Percentiles rank a stretch among this genome's conserved stretches.
These are phyloP conservation scores for Macrotis lagotis DNA, from an alignment of 2,113 vertebrate species.

Conservation along the genomic window DNA sequence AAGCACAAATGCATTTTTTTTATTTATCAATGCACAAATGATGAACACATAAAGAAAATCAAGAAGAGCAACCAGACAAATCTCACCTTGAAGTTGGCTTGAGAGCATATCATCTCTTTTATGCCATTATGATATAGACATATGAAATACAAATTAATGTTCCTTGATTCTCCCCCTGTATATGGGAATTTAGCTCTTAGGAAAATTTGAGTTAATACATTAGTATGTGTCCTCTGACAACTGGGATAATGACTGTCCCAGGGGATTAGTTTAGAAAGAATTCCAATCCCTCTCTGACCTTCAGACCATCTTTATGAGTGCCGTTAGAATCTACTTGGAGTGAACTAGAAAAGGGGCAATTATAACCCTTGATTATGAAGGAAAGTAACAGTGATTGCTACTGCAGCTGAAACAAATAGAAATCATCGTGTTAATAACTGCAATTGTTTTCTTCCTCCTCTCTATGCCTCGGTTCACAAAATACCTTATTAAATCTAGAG, in stretches of 20 bases:
- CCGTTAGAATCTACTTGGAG: conserved; percentile 28
- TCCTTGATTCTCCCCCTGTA: conserved; percentile 3
- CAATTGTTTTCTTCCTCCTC: conserved; percentile 59
- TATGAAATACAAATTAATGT: conserved; percentile 2
- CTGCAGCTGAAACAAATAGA: conserved; percentile 60
- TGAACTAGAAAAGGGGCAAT: conserved; percentile 31
- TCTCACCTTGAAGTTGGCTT: conserved; percentile 28
- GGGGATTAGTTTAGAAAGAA: conserved; percentile 15
- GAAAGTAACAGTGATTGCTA: conserved; percentile 41
- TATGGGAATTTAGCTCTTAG: conserved; percentile 18
- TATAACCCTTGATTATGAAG: conserved; percentile 57
- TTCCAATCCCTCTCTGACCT: conserved; percentile 28
- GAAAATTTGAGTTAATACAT: conserved; percentile 29
- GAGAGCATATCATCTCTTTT: background rate
- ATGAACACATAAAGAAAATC: background rate
- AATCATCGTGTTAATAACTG: conserved; percentile 58
- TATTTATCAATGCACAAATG: no score
- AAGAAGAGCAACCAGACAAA: background rate
- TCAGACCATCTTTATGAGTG: conserved; percentile 27
- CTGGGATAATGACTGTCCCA: conserved; percentile 29
- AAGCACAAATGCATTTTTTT: no score
- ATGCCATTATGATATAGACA: background rate
- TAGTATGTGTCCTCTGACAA: conserved; percentile 40
- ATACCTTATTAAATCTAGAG: conserved; percentile 75
- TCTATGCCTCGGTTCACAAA: conserved; percentile 72